Base-by-base conservation (phyloP, 2,797 vertebrate species). In the Ciconia nigra region DNA sequence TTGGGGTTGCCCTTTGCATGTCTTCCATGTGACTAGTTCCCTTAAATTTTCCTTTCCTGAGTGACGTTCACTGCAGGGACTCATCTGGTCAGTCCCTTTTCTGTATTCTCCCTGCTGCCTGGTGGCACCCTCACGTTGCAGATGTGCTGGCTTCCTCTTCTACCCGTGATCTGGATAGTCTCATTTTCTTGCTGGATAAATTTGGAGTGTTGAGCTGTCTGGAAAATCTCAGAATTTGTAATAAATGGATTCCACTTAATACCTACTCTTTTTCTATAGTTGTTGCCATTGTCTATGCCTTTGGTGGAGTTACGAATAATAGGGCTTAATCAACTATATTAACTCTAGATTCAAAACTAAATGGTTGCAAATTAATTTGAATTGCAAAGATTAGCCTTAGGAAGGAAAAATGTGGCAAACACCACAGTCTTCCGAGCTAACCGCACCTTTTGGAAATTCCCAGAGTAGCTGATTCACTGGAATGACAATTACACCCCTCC, bases 361-460 rank as follows among this genome's bases (percentile, higher is more conserved):
- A 96, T 83, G 35, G 41, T 63, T 91, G 92, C 51, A 92, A 96
- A 97, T 79, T 92, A 91, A 96, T 95, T 89, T 89, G 91, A 92
- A 92, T 94, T 91, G 91, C 28, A 66, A 91, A 77, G 81, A 84
- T 92, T 95, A 88, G 93, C 83, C 83, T 90, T 95, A 94, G 93
- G 91, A 96, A 95, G 93, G 87, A 94, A 95, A 96, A 96, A 83
- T 85, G 87, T 92, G 94, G 90, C 90, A 79, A 92, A 88, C 51
- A 81, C 42, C 46, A 55, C 57, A 82, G 81, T 69, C 63, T 92
- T 91, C 84, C 9, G 2, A 96, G 82, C 87, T 95, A 96, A 96
- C 79, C 62, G 9, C 69, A 93, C 83, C 82, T 94, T 92, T 91
- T 71, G 92, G 86, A 92, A 91, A 96, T 93, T 94, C 90, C 89